A percentile compares a stretch with the other conserved stretches of the same genome.
These are phyloP conservation scores for Rafetus swinhoei DNA, from an alignment of 2,113 vertebrate species.

Conservation along the genomic window DNA sequence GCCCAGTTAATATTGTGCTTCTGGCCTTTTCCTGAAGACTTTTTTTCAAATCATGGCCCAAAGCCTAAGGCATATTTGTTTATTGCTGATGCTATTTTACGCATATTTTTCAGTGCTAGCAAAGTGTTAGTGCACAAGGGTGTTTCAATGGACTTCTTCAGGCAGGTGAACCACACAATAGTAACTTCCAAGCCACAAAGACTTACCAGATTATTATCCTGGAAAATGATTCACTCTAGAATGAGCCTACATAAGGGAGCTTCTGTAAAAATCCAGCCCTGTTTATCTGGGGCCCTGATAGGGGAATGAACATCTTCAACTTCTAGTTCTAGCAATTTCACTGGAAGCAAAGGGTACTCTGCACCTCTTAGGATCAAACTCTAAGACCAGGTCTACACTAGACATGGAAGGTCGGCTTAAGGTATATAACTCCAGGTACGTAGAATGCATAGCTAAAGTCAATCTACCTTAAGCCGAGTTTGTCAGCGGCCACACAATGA, in stretches of 20 bases:
- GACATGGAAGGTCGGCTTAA: no score
- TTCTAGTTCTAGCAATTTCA: constrained; percentile 11
- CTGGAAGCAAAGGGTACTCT: not conserved
- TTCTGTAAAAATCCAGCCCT: not conserved
- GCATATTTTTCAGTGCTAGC: constrained; percentile 74
- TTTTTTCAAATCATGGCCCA: constrained; percentile 52
- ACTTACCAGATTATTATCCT: constrained; percentile 45
- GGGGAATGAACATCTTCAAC: constrained; percentile 19
- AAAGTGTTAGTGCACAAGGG: constrained; percentile 71
- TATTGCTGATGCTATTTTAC: constrained; percentile 69
- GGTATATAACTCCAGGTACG: no score
- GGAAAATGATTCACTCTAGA: constrained; percentile 50
- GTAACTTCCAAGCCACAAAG: not conserved
- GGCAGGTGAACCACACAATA: constrained; percentile 63
- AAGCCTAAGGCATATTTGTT: constrained; percentile 70
- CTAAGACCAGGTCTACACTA: no score
- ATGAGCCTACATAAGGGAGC: constrained; percentile 8
- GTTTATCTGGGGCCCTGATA: constrained; percentile 9
- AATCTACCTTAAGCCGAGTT: no score
- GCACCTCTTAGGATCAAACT: not conserved
- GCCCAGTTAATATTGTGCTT: constrained; percentile 72
- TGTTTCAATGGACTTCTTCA: constrained; percentile 70
- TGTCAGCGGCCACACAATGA: no score
- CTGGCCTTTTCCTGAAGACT: constrained; percentile 60
- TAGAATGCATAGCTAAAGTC: no score